phyloP scores from a whole-genome alignment of 30 jellyfish, hydroid and myxozoan genomes.

The Sanderia malayensis region DNA sequence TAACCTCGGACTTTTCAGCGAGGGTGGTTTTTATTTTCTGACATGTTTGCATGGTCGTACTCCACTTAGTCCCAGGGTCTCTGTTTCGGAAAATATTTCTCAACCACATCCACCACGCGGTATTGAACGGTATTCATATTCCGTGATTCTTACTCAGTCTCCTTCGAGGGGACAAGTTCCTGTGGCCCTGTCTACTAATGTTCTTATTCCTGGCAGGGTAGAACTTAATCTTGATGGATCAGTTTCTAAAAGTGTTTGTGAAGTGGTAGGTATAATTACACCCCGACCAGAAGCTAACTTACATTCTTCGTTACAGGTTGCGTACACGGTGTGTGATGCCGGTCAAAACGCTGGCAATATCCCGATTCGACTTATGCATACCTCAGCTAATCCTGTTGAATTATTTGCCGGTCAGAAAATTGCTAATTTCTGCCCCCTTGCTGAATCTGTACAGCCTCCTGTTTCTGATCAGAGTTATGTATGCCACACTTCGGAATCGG shows the following conservation, averaged over 20 bases:
- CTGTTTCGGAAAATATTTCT: background rate
- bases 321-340: slow-evolving; percentile 19
- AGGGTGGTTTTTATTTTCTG: slow-evolving; percentile 17
- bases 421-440: slow-evolving; percentile 18
- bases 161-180: slow-evolving; percentile 9
- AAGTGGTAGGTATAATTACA: background rate
- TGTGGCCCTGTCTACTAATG: background rate
- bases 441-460: background rate
- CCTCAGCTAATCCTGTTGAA: slow-evolving; percentile 4
- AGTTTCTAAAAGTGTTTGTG: background rate
- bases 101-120: background rate
- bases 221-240: slow-evolving; percentile 2
- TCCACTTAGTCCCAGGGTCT: slow-evolving; percentile 2
- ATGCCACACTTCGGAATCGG: background rate
- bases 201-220: slow-evolving; percentile 4
- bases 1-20: background rate
- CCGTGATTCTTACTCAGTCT: background rate
- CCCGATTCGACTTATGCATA: slow-evolving; percentile 18
- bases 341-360: background rate
- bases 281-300: background rate
- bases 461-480: background rate
- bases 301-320: background rate
- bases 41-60: slow-evolving; percentile 26
- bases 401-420: slow-evolving; percentile 18
- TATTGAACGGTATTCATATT: background rate